A percentile compares a stretch with the other conserved stretches of the same genome.
Conservation (phyloP, 2,113 vertebrate species). For the Callocephalon fimbriatum region DNA sequence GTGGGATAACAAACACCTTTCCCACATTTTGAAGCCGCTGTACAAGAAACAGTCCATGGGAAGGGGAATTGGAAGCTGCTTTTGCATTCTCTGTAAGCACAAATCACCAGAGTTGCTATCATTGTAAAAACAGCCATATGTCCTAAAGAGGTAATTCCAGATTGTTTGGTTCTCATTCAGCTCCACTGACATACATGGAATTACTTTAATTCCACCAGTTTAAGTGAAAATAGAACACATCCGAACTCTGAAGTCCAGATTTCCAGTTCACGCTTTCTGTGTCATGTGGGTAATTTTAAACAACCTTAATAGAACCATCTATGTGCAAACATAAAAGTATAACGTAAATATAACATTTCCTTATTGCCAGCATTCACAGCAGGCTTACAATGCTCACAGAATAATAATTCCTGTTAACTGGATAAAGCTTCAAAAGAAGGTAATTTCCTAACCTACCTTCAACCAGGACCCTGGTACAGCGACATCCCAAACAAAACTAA, state of each 20-base stretch:
- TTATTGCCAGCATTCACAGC: background rate
- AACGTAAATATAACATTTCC: background rate
- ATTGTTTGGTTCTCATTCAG: background rate
- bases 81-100: background rate
- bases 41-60: background rate
- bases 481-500: constrained; percentile 24
- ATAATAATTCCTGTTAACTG: background rate
- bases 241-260: background rate
- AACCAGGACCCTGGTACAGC: background rate
- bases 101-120: background rate
- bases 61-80: background rate
- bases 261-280: background rate
- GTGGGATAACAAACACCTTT: background rate
- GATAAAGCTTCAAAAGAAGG: background rate
- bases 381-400: background rate
- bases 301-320: background rate
- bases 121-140: background rate
- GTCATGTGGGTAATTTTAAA: background rate
- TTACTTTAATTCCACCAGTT: background rate
- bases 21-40: background rate
- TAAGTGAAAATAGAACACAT: background rate
- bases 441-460: background rate
- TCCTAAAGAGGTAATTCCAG: background rate
- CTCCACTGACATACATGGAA: background rate
- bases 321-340: background rate